Conservation (phyloP, 2,797 vertebrate species). For the Liparis tanakae region DNA sequence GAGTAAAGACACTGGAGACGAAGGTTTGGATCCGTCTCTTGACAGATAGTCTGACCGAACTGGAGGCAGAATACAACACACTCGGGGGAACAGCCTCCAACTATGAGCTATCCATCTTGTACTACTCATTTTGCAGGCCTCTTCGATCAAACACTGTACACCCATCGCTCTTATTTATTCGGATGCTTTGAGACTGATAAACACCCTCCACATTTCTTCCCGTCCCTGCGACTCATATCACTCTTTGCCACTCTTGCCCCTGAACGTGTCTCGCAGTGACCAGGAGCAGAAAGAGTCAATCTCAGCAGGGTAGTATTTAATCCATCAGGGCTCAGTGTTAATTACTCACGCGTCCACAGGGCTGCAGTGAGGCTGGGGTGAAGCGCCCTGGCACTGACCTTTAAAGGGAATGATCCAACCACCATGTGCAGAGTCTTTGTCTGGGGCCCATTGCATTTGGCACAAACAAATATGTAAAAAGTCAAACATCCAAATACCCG, state of each 20-base stretch:
- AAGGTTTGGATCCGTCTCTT: constrained; percentile 46
- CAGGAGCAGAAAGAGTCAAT: constrained; percentile 50
- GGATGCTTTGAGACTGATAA: constrained; percentile 32
- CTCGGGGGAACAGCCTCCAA: constrained; percentile 51
- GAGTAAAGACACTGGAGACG: constrained; percentile 41
- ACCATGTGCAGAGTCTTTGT: constrained; percentile 19
- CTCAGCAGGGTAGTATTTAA: constrained; percentile 66
- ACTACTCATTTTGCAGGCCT: constrained; percentile 26
- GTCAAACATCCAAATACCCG: not conserved
- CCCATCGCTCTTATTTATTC: constrained; percentile 41
- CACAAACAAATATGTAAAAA: constrained; percentile 25
- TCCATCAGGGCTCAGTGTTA: constrained; percentile 71
- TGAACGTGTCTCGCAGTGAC: constrained; percentile 26
- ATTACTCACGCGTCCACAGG: constrained; percentile 67
- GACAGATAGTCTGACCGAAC: constrained; percentile 52
- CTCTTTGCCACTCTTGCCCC: constrained; percentile 24
- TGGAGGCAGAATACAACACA: constrained; percentile 34
- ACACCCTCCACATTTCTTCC: constrained; percentile 19
- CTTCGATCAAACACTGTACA: constrained; percentile 30
- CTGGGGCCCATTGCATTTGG: not conserved
- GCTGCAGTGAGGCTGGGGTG: constrained; percentile 49
- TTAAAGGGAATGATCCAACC: constrained; percentile 37
- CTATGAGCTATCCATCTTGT: constrained; percentile 44
- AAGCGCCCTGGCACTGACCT: constrained; percentile 33
- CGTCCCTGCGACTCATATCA: constrained; percentile 8